These are phyloP conservation scores for Panurus biarmicus DNA, from an alignment of 2,113 vertebrate species.

Conservation along the genomic window DNA sequence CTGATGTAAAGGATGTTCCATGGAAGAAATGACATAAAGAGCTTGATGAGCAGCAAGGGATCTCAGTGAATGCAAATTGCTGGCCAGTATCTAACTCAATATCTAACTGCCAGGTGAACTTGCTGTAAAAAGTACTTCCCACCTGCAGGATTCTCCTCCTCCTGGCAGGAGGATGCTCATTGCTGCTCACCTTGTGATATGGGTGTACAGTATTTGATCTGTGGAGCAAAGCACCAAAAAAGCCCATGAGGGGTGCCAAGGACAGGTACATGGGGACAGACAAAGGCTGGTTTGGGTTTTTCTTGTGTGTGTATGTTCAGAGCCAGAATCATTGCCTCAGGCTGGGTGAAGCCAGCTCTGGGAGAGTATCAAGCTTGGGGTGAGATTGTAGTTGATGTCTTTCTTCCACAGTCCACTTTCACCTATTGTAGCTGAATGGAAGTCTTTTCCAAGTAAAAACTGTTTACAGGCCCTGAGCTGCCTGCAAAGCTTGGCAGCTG, in stretches of 20 bases:
- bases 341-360: background rate
- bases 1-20: background rate
- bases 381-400: background rate
- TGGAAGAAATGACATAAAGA: background rate
- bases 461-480: background rate
- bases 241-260: fast-evolving
- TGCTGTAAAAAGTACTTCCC: background rate
- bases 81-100: background rate
- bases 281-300: background rate
- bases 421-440: background rate
- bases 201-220: fast-evolving
- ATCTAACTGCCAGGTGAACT: background rate
- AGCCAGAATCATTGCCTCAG: background rate
- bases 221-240: background rate
- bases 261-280: background rate
- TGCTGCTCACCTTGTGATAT: background rate
- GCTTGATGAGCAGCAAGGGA: fast-evolving
- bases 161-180: background rate
- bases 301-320: background rate
- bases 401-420: background rate
- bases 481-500: background rate
- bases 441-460: background rate
- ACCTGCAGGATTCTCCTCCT: background rate
- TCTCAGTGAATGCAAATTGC: background rate
- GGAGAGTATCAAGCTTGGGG: background rate